phyloP scores from a whole-genome alignment of 2,888 invertebrate species.

The Apomyelois bistriatella region DNA sequence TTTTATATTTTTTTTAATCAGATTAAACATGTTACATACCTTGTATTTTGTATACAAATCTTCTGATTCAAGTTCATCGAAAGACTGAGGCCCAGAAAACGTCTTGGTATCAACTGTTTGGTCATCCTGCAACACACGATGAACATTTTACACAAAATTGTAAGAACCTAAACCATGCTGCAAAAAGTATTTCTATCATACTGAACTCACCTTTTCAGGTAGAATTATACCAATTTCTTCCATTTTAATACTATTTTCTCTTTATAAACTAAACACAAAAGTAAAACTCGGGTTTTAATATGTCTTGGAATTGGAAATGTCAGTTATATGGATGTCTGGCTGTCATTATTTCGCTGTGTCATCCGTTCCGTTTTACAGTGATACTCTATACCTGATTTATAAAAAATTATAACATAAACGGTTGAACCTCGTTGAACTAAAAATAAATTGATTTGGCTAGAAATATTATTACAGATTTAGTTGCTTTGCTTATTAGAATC shows the following conservation, averaged over 20 bases:
- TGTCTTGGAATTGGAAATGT: not conserved
- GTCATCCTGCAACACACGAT: conserved; percentile 78
- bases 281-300: conserved; percentile 7
- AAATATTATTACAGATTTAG: too few species aligned
- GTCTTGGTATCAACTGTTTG: conserved; percentile 82
- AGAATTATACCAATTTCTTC: conserved; percentile 90
- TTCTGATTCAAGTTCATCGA: conserved; percentile 92
- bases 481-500: too few species aligned
- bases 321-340: not conserved
- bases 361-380: too few species aligned
- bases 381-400: too few species aligned
- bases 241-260: conserved; percentile 68
- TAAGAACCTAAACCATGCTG: not conserved
- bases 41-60: conserved; percentile 98
- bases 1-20: too few species aligned
- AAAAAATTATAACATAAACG: too few species aligned
- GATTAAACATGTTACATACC: conserved; percentile 67
- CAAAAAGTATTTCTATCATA: not conserved
- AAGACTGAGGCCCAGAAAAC: conserved; percentile 84
- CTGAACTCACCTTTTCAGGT: conserved; percentile 85
- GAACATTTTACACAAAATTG: not conserved
- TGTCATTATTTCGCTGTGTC: too few species aligned
- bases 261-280: conserved; percentile 13
- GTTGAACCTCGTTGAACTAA: too few species aligned
- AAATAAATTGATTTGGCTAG: too few species aligned